Base-by-base conservation (phyloP, 2,113 vertebrate species). In the Crotalus helleri region DNA sequence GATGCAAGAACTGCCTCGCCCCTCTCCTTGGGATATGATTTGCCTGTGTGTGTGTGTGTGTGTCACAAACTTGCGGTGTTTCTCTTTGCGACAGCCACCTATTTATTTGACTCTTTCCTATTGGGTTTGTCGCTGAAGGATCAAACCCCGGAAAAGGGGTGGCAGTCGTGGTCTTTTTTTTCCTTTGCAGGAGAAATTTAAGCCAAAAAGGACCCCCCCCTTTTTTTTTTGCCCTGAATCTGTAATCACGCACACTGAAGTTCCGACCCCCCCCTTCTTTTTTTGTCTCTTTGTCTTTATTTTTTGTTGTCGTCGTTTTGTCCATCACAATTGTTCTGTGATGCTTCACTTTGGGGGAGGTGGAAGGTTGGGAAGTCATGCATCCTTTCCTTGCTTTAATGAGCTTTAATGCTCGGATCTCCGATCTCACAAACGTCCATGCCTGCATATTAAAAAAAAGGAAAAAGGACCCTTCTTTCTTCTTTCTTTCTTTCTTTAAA, bases 61-160 rank as follows among this genome's bases (percentile, higher is more conserved):
- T 96, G 95, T 92, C 81, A 94, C 95, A 95, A 96, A 96, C 95
- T 94, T 94, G 95, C 96, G 94, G 95, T 87, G 90, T 90, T 97
- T 97, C 96, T 96, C 97, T 96, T 94, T 88, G 29, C 11, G 64
- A 55, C 33, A 4, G 96, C 94, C 95, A 94, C 90, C 96, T 97
- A 98, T 98, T 98, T 98, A 98, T 98, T 98, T 96, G 96, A 97
- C 93, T 95, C 46, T 94, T 97, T 17, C 7, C 94, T 96, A 95
- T 93, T 1, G 13, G 13, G 95, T 98, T 96, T 96, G 97, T 97
- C 97, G 97, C 97, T 87, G 95, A 97, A 95, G 5, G 64, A 85
- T 91, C n/a, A 93, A 15, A 92, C 13, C 91, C 87, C n/a, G 91
- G 23, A 55, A 94, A 64, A 4, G 3, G 3, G 94, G 97, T 98